Evolutionary conservation across 2,888 invertebrate genomes (phyloP).

Genomic region (Himalopsyche kuldschensis): DNA sequence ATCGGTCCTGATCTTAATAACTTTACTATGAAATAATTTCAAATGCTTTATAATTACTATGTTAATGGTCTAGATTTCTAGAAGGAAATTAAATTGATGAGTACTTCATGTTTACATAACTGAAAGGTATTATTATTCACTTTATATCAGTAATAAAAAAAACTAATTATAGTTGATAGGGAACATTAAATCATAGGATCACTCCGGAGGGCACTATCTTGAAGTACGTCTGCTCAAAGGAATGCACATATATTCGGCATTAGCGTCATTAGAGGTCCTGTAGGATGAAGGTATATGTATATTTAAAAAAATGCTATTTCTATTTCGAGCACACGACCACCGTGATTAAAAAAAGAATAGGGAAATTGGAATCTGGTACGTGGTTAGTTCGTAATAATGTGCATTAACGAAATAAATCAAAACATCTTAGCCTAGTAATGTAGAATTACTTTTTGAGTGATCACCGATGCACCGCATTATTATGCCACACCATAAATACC

Average conservation of each 20-base stretch:
- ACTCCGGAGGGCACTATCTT: neutral
- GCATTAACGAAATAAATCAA: constrained; percentile 23
- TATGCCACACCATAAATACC: neutral
- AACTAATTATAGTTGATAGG: neutral
- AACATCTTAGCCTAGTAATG: constrained; percentile 16
- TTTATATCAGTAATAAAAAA: neutral
- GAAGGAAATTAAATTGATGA: neutral
- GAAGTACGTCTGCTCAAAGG: neutral
- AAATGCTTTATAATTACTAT: too few species aligned
- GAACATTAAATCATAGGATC: neutral
- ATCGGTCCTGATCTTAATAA: too few species aligned
- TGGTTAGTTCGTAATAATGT: neutral
- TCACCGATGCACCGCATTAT: constrained; percentile 16
- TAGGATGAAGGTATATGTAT: neutral
- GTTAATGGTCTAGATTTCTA: too few species aligned
- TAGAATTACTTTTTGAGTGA: constrained; percentile 17
- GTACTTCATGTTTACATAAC: neutral
- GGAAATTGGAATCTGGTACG: neutral
- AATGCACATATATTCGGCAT: neutral
- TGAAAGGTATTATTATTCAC: neutral
- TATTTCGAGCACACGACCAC: neutral
- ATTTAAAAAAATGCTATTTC: neutral
- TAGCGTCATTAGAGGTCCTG: neutral
- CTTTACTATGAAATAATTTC: too few species aligned
- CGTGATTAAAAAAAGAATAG: neutral